Conservation (phyloP, 2,888 invertebrate genomes). For the Thymelicus lineola region DNA sequence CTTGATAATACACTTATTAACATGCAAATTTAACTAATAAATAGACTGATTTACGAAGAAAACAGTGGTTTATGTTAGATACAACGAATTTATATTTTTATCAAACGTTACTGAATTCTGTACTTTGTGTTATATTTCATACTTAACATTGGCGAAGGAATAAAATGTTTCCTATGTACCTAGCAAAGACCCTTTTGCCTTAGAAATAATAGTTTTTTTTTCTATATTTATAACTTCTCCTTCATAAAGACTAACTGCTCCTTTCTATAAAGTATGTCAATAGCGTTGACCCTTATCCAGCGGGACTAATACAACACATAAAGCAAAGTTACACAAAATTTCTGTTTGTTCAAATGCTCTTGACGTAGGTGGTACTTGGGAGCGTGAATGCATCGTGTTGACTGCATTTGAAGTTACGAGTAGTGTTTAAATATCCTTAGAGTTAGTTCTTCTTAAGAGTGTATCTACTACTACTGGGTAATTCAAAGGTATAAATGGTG, state of each 20-base stretch:
- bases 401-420: neutral
- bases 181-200: conserved; percentile 8
- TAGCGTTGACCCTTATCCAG: conserved; percentile 64
- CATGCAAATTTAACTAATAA: too few species aligned
- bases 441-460: neutral
- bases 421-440: neutral
- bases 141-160: neutral
- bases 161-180: neutral
- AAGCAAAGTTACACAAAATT: conserved; percentile 71
- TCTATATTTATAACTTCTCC: conserved; percentile 10
- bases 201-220: conserved; percentile 21
- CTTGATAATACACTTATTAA: too few species aligned
- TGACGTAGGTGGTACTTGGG: conserved; percentile 61
- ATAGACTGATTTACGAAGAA: too few species aligned
- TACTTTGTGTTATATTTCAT: neutral
- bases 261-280: conserved; percentile 59
- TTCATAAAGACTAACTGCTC: neutral
- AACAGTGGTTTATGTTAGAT: too few species aligned
- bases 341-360: conserved; percentile 71
- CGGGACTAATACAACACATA: conserved; percentile 66
- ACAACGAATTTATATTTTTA: too few species aligned
- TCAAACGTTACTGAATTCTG: too few species aligned
- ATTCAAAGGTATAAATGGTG: too few species aligned
- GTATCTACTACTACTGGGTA: too few species aligned
- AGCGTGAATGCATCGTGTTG: conserved; percentile 51